Base-by-base conservation (phyloP, 2,888 invertebrate species). In the Coremacera marginata region DNA sequence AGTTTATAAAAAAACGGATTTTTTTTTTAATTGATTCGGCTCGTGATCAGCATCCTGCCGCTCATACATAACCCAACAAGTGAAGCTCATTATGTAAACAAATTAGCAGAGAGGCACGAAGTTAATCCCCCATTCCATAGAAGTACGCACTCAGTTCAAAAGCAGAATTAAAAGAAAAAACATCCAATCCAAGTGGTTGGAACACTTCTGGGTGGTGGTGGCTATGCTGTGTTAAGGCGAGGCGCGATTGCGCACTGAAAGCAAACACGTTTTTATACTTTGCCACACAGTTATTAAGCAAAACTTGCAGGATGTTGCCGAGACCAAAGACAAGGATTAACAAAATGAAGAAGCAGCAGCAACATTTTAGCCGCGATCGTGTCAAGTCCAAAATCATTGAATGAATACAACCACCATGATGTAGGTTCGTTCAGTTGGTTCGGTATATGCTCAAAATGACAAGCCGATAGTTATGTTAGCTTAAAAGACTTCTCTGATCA, bases 231-330 rank as follows among this genome's bases (percentile, higher is more conserved):
- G 82, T 83, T 82, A 81, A 84, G 81, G 82, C 83, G 84, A 85
- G 86, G 84, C 83, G 85, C 86, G 86, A 86, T 86, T 86, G 86
- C 84, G 82, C 82, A 82, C 84, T 88, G 88, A 88, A 88, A 86
- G 86, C 86, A 85, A 88, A 88, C 89, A 89, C 86, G 89, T 87
- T 89, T 89, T 88, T 87, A 86, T 89, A 89, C 89, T 89, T 89
- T 89, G 85, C 78, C 78, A 73, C 73, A 55, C 55, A 55, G 22
- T n/a, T n/a, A 55, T 55, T 55, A 55, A 55, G 55, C 55, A 55
- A 22, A 55, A 57, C 9, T 67, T 71, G 72, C 65, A 68, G 67
- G 68, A n/a, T 27, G 25, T 70, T 75, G 77, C 76, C 78, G 73
- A 77, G 77, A 78, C 76, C 77, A 77, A 75, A 74, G 79, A 79